Base-by-base conservation (phyloP, 2,113 vertebrate genomes). In the Phainopepla nitens region DNA sequence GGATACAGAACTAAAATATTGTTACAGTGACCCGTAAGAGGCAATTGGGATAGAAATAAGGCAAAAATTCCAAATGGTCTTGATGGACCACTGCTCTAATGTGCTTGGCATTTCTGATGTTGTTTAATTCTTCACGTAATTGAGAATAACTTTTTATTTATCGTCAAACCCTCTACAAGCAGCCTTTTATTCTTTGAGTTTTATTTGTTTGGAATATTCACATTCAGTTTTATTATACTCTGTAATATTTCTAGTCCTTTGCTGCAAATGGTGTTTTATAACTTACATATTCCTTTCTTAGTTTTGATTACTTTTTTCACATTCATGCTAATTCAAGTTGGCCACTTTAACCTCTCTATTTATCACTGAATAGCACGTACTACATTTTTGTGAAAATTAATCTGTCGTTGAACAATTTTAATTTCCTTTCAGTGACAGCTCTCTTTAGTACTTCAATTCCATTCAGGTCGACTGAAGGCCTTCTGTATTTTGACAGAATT, bases 101-200 rank as follows among this genome's bases (percentile, higher is more conserved):
- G 20, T 83, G 29, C 23, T 15, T 78, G 47, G 47, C 56, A 56
- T 54, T 81, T 91, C 61, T 79, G 36, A 79, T 68, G 36, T 45
- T 7, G 28, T 93, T 69, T 92, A 86, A 69, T 87, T 89, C 35
- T 80, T 82, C 70, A 61, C 39, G n/a, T 54, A 89, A 83, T 28
- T 92, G 77, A 95, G n/a, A 96, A 92, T 73, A 78, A n/a, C n/a
- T 94, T 92, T 72, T 93, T 69, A 96, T 82, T 93, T 95, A 88
- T 53, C 47, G 19, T 76, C 78, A 84, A 56, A 72, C 28, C 10
- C 57, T 66, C 14, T 57, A 72, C 15, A 92, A 75, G 47, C 56
- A 89, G 57, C 19, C 49, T 78, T 94, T 97, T 39, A 93, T 83
- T 94, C 36, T 85, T 62, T 61, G 25, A 22, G 24, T 73, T 96